Percentiles rank a stretch among this genome's conserved stretches.
phyloP scores from a whole-genome alignment of 2,888 invertebrate species.

The Pandemis corylana region DNA sequence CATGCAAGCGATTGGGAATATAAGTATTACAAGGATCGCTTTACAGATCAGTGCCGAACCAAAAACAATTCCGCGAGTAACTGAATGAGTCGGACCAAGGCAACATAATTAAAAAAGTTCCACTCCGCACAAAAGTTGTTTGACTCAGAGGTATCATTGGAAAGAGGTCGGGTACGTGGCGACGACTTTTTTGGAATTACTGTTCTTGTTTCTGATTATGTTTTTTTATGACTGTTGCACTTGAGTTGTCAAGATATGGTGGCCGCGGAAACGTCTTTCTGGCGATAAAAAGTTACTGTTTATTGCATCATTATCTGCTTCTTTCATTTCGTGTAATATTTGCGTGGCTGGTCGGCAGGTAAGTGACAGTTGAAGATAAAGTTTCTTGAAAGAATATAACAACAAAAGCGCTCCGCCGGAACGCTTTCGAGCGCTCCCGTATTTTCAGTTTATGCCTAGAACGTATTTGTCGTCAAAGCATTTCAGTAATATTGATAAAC shows the following conservation, averaged over 20 bases:
- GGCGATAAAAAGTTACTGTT: conserved; percentile 43
- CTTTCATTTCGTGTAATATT: conserved; percentile 27
- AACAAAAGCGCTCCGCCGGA: conserved; percentile 14
- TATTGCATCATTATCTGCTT: conserved; percentile 34
- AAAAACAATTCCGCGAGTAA: conserved; percentile 46
- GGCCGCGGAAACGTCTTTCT: conserved; percentile 23
- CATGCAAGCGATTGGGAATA: not conserved
- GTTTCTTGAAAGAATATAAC: conserved; percentile 20
- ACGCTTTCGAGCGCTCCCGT: conserved; percentile 5
- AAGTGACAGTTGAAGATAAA: conserved; percentile 20
- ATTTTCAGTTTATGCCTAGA: not conserved
- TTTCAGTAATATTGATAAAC: not conserved
- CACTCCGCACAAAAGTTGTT: conserved; percentile 46
- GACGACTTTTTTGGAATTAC: conserved; percentile 47
- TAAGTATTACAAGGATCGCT: not conserved
- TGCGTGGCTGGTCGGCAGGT: conserved; percentile 9
- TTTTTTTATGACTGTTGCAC: conserved; percentile 45
- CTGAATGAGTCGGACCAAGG: conserved; percentile 51
- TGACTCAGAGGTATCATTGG: conserved; percentile 47
- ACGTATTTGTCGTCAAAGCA: not conserved
- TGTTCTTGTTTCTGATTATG: conserved; percentile 49
- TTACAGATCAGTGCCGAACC: conserved; percentile 8
- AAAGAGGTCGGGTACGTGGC: conserved; percentile 42
- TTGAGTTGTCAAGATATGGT: conserved; percentile 39
- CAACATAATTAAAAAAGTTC: conserved; percentile 61